These are phyloP conservation scores for Melanotaenia boesemani DNA, from an alignment of 2,797 vertebrate species.

Conservation along the genomic window DNA sequence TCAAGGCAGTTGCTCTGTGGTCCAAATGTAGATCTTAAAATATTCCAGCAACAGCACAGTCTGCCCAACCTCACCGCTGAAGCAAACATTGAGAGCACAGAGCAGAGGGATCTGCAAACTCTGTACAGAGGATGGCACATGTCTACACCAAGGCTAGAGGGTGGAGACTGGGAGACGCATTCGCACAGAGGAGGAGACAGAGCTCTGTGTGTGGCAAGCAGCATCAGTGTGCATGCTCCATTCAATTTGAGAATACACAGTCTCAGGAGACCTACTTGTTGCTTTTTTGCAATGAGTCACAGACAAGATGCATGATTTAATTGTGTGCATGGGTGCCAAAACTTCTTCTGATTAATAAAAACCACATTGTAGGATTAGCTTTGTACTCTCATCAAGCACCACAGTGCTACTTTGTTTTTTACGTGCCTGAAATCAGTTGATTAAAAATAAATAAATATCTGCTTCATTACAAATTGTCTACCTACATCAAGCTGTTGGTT, in stretches of 20 bases:
- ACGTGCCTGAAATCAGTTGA: constrained; percentile 12
- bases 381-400: background rate
- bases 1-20: constrained; percentile 34
- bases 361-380: constrained; percentile 17
- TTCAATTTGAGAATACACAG: constrained; percentile 61
- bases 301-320: constrained; percentile 33
- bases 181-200: constrained; percentile 76
- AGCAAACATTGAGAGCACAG: constrained; percentile 30
- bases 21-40: constrained; percentile 47
- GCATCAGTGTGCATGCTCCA: constrained; percentile 63
- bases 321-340: background rate
- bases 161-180: constrained; percentile 73
- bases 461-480: constrained; percentile 4
- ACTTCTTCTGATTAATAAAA: constrained; percentile 27
- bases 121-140: constrained; percentile 60
- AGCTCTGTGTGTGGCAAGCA: constrained; percentile 56
- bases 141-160: constrained; percentile 68
- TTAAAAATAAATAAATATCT: constrained; percentile 2
- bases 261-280: constrained; percentile 65
- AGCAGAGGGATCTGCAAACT: constrained; percentile 63
- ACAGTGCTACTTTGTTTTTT: background rate
- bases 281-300: constrained; percentile 55
- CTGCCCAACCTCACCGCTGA: constrained; percentile 21
- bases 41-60: constrained; percentile 11
- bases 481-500: background rate